These are phyloP conservation scores for Monochamus saltuarius DNA, from an alignment of 1,140 invertebrate species.

Conservation along the genomic window DNA sequence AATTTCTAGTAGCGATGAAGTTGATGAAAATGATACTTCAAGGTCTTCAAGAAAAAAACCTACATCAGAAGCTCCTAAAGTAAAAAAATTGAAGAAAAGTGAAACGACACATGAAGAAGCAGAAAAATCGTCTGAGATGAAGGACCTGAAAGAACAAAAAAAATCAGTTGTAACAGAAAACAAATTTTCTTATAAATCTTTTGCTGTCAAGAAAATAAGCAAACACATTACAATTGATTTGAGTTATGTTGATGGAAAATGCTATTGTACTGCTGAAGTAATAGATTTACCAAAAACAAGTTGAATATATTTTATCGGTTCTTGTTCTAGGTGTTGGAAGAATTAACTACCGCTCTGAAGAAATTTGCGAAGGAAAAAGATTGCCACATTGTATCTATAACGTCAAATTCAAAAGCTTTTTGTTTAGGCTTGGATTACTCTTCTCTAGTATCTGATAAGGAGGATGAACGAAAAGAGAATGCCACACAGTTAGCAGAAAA, in stretches of 20 bases:
- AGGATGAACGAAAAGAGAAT: conserved; percentile 59
- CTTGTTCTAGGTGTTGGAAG: conserved; percentile 60
- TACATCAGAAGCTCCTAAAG: conserved; percentile 12
- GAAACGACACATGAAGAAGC: no score
- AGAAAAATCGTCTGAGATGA: background rate
- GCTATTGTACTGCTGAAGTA: conserved; percentile 34
- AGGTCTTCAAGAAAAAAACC: conserved; percentile 27
- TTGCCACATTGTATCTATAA: conserved; percentile 65
- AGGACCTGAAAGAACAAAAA: conserved; percentile 17
- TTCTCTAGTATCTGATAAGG: conserved; percentile 58
- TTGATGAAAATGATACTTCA: conserved; percentile 24
- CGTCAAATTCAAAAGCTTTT: conserved; percentile 64
- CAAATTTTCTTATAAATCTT: conserved; percentile 59
- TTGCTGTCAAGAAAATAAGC: conserved; percentile 61
- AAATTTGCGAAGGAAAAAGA: conserved; percentile 61
- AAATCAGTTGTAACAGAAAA: conserved; percentile 26
- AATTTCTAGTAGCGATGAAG: conserved; percentile 33
- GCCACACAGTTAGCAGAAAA: conserved; percentile 61
- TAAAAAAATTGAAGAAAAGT: no score
- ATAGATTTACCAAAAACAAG: background rate
- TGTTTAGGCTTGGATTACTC: conserved; percentile 73
- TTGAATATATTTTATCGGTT: conserved; percentile 5
- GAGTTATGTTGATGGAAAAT: conserved; percentile 19
- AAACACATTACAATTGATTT: conserved; percentile 56
- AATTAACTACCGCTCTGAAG: conserved; percentile 61